Base-by-base conservation (phyloP, 2,113 vertebrate genomes). In the Syngnathoides biaculeatus region DNA sequence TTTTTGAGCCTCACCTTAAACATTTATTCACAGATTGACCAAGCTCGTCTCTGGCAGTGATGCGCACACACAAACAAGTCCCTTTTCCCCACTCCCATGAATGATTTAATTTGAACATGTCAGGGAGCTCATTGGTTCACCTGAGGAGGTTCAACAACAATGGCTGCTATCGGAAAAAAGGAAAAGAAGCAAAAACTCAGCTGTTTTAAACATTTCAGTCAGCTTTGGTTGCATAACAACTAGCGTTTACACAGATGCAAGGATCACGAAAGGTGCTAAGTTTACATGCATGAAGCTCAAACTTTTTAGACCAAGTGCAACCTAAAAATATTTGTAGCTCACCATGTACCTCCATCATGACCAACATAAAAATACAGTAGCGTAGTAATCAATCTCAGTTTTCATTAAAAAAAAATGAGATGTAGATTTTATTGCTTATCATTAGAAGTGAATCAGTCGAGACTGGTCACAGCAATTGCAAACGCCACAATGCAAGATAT, bases 81-180 rank as follows among this genome's bases (percentile, higher is more conserved):
- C 48, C 71, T 67, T 59, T 27, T 8, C 43, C 50, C 74, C 35
- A 22, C 50, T 56, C 45, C 30, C 65, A 84, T 86, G 61, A 88
- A 86, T 78, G 62, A 85, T 88, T 85, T 69, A 79, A 69, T 68
- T 47, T 40, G 38, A 61, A 75, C 63, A 61, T 83, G 73, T 70
- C 71, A 81, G 40, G 65, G 69, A 83, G 60, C 74, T 75, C 39
- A 77, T 81, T 81, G 76, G 71, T 78, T 60, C 67, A 71, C 72
- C 47, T 40, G 47, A 38, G 63, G 73, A 78, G 72, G 20, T 65
- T 47, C 65, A 72, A 74, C 75, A 78, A 77, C 72, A 53, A 48
- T 52, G 48, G 9, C 10, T 47, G 2, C 8, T 24, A 40, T 52
- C 69, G 81, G 30, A 5, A 8, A 30, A 57, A 30, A 26, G 26